These are phyloP conservation scores for Montipora efflorescens DNA, from an alignment of 64 coral and sea anemone genomes.

Conservation along the genomic window DNA sequence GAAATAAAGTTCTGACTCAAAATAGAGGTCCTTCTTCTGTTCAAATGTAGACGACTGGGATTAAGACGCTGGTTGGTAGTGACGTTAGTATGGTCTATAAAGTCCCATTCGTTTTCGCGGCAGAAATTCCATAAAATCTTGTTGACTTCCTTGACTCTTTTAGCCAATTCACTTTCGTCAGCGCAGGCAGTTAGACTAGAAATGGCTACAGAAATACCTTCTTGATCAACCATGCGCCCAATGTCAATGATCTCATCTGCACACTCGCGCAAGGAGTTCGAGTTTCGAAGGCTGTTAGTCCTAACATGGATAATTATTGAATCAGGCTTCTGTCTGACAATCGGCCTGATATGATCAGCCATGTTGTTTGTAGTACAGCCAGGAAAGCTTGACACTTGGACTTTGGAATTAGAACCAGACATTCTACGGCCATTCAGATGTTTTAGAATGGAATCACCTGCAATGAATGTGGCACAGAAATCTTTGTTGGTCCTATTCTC, in stretches of 20 bases:
- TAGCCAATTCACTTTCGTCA: slow-evolving; percentile 16
- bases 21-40: slow-evolving; percentile 44
- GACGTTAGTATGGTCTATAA: slow-evolving; percentile 44
- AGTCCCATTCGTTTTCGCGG: slow-evolving; percentile 31
- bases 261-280: neutral
- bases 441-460: slow-evolving; percentile 55
- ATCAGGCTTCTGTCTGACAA: slow-evolving; percentile 44
- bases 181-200: slow-evolving; percentile 41
- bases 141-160: slow-evolving; percentile 28
- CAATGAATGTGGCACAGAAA: neutral
- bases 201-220: slow-evolving; percentile 20
- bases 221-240: neutral
- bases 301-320: slow-evolving; percentile 66
- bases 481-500: neutral
- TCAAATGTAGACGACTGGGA: slow-evolving; percentile 60
- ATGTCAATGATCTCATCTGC: slow-evolving; percentile 52
- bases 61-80: slow-evolving; percentile 25
- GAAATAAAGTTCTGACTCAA: slow-evolving; percentile 36
- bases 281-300: slow-evolving; percentile 30
- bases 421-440: slow-evolving; percentile 37
- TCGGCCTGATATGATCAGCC: slow-evolving; percentile 41
- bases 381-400: slow-evolving; percentile 45
- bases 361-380: slow-evolving; percentile 33
- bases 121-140: slow-evolving; percentile 29
- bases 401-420: neutral